Percentiles rank a stretch among this genome's conserved stretches.
These are phyloP conservation scores for Leptobrachium leishanense DNA, from an alignment of 2,113 vertebrate genomes.

Conservation along the genomic window DNA sequence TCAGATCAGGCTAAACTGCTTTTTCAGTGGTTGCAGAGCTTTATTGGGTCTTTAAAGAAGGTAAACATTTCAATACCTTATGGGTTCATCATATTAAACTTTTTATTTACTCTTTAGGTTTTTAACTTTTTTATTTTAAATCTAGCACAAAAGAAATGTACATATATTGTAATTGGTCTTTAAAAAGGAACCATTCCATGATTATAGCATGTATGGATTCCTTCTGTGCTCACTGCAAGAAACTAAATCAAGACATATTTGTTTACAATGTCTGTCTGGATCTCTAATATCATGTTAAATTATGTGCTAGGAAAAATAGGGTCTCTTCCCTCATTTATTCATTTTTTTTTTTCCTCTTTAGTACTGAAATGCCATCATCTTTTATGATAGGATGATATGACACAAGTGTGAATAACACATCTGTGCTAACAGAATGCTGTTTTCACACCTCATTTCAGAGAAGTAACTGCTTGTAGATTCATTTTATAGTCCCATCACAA, in stretches of 20 bases:
- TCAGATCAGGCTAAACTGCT: conserved; percentile 6
- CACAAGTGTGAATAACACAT: conserved; percentile 51
- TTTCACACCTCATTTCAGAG: conserved; percentile 59
- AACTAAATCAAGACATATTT: conserved; percentile 40
- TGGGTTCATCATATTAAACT: too few relatives aligned
- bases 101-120: too few relatives aligned
- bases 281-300: conserved; percentile 47
- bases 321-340: conserved; percentile 51
- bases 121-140: background rate
- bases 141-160: conserved; percentile 27
- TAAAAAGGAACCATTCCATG: conserved; percentile 1
- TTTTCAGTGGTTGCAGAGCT: background rate
- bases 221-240: conserved; percentile 42
- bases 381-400: conserved; percentile 45
- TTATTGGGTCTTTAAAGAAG: conserved; percentile 23
- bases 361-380: conserved; percentile 28
- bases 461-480: conserved; percentile 59
- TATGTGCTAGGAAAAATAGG: conserved; percentile 51
- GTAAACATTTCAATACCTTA: conserved; percentile 36
- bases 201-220: conserved; percentile 5
- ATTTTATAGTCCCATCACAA: conserved; percentile 22
- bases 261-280: conserved; percentile 49
- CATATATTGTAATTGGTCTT: background rate
- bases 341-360: conserved; percentile 46
- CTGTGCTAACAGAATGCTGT: conserved; percentile 52